A percentile compares a stretch with the other conserved stretches of the same genome.
Evolutionary conservation across 2,888 invertebrate species (phyloP).

Genomic region (Ernsta delagoae): DNA sequence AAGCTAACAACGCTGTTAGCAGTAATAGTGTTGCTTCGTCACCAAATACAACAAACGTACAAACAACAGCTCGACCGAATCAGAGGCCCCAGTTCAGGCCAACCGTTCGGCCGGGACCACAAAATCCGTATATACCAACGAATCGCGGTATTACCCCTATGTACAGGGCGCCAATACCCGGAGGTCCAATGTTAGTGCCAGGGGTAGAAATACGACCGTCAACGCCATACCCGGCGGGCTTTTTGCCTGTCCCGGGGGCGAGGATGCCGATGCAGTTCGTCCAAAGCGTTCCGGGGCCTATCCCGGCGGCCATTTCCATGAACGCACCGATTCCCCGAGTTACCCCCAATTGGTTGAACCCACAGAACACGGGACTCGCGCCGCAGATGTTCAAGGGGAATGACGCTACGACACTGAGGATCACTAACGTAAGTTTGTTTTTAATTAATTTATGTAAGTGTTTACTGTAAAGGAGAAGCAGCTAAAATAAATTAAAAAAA

Average conservation of each 20-base stretch:
- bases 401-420: constrained; percentile 47
- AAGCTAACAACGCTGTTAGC: background rate
- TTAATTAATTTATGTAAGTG: constrained; percentile 12
- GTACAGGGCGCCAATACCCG: constrained; percentile 11
- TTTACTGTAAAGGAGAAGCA: too few relatives aligned
- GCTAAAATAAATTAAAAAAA: too few relatives aligned
- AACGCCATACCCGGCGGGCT: background rate
- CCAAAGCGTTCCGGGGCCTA: constrained; percentile 13
- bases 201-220: background rate
- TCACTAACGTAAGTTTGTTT: constrained; percentile 3
- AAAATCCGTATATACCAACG: background rate
- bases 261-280: constrained; percentile 28
- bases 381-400: constrained; percentile 39
- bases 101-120: background rate
- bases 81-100: background rate
- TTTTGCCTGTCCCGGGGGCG: background rate
- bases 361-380: background rate
- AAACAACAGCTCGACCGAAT: background rate
- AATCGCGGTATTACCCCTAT: background rate
- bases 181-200: constrained; percentile 6
- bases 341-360: constrained; percentile 7
- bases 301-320: constrained; percentile 8
- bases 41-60: background rate
- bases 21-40: background rate
- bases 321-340: background rate